Base-by-base conservation (phyloP, 2,113 vertebrate species). In the Phycodurus eques region DNA sequence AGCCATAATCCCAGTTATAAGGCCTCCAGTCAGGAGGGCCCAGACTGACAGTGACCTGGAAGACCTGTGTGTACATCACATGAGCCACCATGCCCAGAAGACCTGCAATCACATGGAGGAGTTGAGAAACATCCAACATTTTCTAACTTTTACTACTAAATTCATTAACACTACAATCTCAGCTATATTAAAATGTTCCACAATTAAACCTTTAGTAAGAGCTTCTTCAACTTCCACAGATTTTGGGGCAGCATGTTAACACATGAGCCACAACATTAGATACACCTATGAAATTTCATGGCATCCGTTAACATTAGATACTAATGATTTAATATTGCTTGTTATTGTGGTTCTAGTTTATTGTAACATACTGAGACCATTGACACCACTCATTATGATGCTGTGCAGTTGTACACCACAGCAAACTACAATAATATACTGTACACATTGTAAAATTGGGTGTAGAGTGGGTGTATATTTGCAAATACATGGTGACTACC, bases 81-180 rank as follows among this genome's bases (percentile, higher is more conserved):
- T 96, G 96, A 66, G 95, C 96, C 87, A 95, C 95, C 95, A 97
- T 96, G 13, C 96, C 96, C 31, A 98, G 90, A 53, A 98, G 94
- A 74, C 96, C 96, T 98, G 80, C 22, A 78, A 70, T 46, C 49
- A 76, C 8, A 35, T 1, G 33, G 4, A 73, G 1, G 3, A 4
- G 63, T 12, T 66, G 27, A 46, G 63, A 17, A 27, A 66, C 57
- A 60, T 14, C 1, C 57, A 60, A 56, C n/a, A 22, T 11, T 22
- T 56, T 56, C n/a, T n/a, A 59, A 59, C 12, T 14, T 33, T 59
- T 31, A 31, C 56, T 13, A 59, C 12, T 31, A 31, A 14, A 31
- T 3, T 60, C 27, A 57, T 13, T 14, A 33, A 33, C 19, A n/a
- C 46, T 3, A 57, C n/a, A n/a, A 8, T 51, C 17, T 56, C 54